These are phyloP conservation scores for Hymenopus coronatus DNA, from an alignment of 2,888 invertebrate genomes.

Conservation along the genomic window DNA sequence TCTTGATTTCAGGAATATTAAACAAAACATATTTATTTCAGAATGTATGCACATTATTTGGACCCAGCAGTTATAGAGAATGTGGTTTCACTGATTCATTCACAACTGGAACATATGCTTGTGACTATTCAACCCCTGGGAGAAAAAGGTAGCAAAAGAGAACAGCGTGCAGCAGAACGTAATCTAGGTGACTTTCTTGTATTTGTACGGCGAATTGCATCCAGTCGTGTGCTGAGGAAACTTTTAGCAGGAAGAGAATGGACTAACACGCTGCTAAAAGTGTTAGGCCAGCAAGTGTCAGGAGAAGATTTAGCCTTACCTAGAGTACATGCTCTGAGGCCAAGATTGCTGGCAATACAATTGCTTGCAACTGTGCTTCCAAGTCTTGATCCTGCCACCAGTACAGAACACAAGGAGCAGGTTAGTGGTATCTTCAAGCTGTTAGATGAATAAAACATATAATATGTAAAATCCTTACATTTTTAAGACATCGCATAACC, in stretches of 20 bases:
- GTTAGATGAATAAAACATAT: not conserved
- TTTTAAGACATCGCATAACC: too few species aligned
- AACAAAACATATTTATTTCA: slow-evolving; percentile 34
- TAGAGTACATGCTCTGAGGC: slow-evolving; percentile 50
- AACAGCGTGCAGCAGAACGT: slow-evolving; percentile 44
- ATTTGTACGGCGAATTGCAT: slow-evolving; percentile 54
- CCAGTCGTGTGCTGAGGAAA: slow-evolving; percentile 48
- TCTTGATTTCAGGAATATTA: too few species aligned
- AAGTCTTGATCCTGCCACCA: slow-evolving; percentile 43
- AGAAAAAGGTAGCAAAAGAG: slow-evolving; percentile 16
- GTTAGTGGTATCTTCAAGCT: slow-evolving; percentile 34
- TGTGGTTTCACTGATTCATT: slow-evolving; percentile 53
- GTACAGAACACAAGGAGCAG: slow-evolving; percentile 47
- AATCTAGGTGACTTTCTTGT: slow-evolving; percentile 56
- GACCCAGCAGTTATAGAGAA: slow-evolving; percentile 50
- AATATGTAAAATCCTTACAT: too few species aligned
- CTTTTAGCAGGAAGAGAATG: slow-evolving; percentile 52
- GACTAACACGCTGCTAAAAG: slow-evolving; percentile 51
- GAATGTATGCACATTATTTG: slow-evolving; percentile 52
- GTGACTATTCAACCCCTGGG: not conserved
- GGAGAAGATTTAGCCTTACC: slow-evolving; percentile 38
- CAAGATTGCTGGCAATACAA: slow-evolving; percentile 54
- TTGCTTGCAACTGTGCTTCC: slow-evolving; percentile 54
- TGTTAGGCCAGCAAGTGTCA: slow-evolving; percentile 41
- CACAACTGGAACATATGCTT: slow-evolving; percentile 47